These are phyloP conservation scores for Hylomyscus alleni DNA, from an alignment of 2,797 vertebrate genomes.

Conservation along the genomic window DNA sequence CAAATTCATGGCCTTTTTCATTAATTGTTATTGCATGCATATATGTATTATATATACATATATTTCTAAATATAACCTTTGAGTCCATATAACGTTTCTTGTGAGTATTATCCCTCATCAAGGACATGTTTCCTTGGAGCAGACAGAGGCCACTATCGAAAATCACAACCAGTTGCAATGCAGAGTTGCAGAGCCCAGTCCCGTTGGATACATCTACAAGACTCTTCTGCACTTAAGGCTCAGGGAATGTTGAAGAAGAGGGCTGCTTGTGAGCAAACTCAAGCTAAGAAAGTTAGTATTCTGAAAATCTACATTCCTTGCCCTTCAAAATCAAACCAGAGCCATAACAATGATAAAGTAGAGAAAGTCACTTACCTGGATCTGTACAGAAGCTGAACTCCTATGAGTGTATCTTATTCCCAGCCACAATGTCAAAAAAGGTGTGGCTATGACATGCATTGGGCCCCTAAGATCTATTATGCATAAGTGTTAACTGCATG, in stretches of 20 bases:
- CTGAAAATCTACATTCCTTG: not conserved
- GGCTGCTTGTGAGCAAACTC: not conserved
- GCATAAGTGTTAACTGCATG: not conserved
- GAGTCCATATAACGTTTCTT: not conserved
- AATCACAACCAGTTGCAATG: not conserved
- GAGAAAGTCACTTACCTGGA: not conserved
- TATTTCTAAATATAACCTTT: not conserved
- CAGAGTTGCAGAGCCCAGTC: not conserved
- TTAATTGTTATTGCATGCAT: not conserved
- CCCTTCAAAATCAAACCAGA: constrained; percentile 15
- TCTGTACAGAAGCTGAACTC: not conserved
- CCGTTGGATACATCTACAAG: not conserved
- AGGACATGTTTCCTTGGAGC: not conserved
- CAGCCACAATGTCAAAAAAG: not conserved
- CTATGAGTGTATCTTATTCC: not conserved
- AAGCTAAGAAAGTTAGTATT: not conserved
- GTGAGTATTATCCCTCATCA: not conserved
- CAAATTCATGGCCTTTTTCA: not conserved
- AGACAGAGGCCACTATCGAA: not conserved
- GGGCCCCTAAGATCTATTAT: not conserved
- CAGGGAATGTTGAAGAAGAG: not conserved
- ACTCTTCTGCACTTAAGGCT: not conserved
- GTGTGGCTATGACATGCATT: not conserved
- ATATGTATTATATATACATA: not conserved
- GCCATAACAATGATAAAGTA: not conserved